These are phyloP conservation scores for Teleopsis dalmanni DNA, from an alignment of 1,140 invertebrate genomes.

Conservation along the genomic window DNA sequence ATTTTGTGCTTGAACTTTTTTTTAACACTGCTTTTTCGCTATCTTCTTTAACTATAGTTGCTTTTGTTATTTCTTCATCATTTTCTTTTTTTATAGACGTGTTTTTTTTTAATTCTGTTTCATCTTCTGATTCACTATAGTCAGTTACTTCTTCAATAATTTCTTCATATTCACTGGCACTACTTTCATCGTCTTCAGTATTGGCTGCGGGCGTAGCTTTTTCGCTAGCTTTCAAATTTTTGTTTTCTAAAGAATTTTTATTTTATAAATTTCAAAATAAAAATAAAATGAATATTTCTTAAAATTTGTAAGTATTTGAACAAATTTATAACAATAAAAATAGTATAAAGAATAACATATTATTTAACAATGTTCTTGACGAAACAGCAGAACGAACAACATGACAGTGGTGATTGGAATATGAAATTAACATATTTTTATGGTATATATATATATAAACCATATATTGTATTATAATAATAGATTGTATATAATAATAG, in stretches of 20 bases:
- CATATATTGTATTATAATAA: too few species aligned
- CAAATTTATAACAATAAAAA: too few species aligned
- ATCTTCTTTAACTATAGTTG: background rate
- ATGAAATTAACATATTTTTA: too few species aligned
- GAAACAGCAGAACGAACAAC: too few species aligned
- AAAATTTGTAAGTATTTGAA: too few species aligned
- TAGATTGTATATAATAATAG: too few species aligned
- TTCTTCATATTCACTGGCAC: constrained; percentile 42
- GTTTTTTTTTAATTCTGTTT: constrained; percentile 11
- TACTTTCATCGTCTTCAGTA: constrained; percentile 30
- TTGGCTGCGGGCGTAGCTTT: constrained; percentile 21
- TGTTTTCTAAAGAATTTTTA: constrained; percentile 24
- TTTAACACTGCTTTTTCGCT: background rate
- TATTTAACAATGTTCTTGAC: too few species aligned
- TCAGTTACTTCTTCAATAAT: constrained; percentile 41
- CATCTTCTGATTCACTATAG: constrained; percentile 33
- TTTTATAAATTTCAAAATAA: too few species aligned
- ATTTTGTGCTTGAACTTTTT: too few species aligned
- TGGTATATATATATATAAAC: too few species aligned
- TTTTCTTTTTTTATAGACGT: background rate
- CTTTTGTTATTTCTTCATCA: constrained; percentile 1
- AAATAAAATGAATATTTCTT: background rate
- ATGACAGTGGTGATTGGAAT: too few species aligned
- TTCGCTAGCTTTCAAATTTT: constrained; percentile 16
- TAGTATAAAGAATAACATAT: too few species aligned